Base-by-base conservation (phyloP, 2,113 vertebrate species). In the Meleagris gallopavo region DNA sequence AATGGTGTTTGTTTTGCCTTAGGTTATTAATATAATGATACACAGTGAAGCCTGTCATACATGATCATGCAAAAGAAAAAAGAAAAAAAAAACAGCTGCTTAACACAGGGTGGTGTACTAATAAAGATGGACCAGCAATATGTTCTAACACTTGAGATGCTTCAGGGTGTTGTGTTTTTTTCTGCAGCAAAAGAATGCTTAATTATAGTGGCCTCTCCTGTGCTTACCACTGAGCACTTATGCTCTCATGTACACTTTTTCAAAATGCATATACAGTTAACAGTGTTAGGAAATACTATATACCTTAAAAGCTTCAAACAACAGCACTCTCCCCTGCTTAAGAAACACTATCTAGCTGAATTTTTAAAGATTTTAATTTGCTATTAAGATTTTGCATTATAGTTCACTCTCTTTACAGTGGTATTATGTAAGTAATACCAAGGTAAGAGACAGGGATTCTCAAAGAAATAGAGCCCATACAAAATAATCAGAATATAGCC, bases 1-100 rank as follows among this genome's bases (percentile, higher is more conserved):
- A 67, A 95, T 96, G 85, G 86, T 93, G 94, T 96, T 97, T 97
- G 83, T 95, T 96, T 94, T 83, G 57, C 92, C 86, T 89, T 45
- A 82, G 85, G 45, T 86, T 83, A 92, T 83, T 32, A 11, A 78
- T 80, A 88, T 12, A 75, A 66, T 61, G 65, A 73, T 76, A 62
- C 88, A 81, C 50, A 58, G 50, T 66, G 88, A 89, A 94, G 55
- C 57, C 84, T 93, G 81, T 84, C 89, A 34, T 87, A 93, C 36
- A 40, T 72, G 70, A 73, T 67, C 60, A 83, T 85, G 65, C n/a
- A 54, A 83, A 73, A 55, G 11, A 32, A 48, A 50, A 48, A 50
- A 17, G 18, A 12, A 17, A 64, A 40, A 64, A 40, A 71, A 66
- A 43, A 41, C 71, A 92, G 65, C 52, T 94, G 90, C 82, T 87